phyloP scores from a whole-genome alignment of 2,797 vertebrate genomes.

The Peromyscus nudipes region DNA sequence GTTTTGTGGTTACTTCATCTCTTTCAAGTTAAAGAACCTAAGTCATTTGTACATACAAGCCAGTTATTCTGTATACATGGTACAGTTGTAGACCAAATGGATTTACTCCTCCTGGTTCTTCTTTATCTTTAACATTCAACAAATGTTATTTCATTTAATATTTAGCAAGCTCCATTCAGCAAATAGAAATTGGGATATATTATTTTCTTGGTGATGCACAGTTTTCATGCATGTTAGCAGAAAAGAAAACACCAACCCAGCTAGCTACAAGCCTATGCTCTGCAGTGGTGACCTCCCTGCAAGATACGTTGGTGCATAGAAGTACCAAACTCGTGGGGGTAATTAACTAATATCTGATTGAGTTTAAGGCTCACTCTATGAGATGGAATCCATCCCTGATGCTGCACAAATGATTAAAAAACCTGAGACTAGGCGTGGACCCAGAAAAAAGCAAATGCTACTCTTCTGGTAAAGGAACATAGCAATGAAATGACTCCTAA shows the following conservation, averaged over 20 bases:
- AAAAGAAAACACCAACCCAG: not conserved
- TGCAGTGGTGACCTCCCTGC: not conserved
- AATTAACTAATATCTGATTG: not conserved
- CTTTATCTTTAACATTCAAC: not conserved
- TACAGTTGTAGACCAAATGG: not conserved
- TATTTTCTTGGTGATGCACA: not conserved
- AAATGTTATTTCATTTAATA: no score
- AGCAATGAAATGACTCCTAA: no score
- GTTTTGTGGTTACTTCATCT: not conserved
- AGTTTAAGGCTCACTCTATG: not conserved
- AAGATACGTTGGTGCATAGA: not conserved
- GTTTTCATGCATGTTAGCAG: not conserved
- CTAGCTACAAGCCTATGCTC: not conserved
- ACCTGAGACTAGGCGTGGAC: no score
- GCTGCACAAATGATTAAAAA: not conserved
- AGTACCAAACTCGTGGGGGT: not conserved
- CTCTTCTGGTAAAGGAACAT: not conserved
- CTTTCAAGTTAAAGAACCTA: not conserved
- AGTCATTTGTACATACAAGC: not conserved
- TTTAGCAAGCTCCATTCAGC: no score
- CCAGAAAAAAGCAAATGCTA: no score
- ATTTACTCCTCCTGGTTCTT: not conserved
- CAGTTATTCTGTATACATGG: not conserved
- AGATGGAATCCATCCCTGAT: not conserved
- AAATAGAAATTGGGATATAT: no score